Base-by-base conservation (phyloP, 2,888 invertebrate species). In the Morinoia aosen region DNA sequence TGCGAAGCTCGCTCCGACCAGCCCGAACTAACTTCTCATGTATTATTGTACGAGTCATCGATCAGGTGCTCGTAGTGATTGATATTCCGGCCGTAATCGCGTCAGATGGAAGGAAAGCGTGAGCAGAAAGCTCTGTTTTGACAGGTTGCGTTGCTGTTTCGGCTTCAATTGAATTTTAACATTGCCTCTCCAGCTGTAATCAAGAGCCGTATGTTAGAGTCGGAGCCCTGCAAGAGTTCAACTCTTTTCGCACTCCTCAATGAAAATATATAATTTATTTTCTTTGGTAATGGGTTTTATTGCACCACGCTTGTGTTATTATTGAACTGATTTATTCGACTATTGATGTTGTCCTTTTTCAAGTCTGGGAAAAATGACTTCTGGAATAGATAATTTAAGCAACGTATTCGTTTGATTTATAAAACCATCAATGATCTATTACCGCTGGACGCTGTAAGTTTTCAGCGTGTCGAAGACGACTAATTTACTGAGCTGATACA, bases 121-220 rank as follows among this genome's bases (percentile, higher is more conserved):
- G 76, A 76, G 76, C 76, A 76, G 76, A 76, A 76, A 76, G 76
- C 76, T 33, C 25, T 76, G 76, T 76, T 76, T 76, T 76, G 76
- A 76, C 76, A 19, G 76, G 76, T 33, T 76, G 76, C 76, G 25
- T 76, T 76, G 76, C 76, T 76, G 25, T 33, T 33, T 76, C 25
- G 76, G 19, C 76, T 76, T 76, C 76, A 76, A 76, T 33, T 76
- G 16, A 76, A 76, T 76, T 76, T 76, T 76, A 76, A 76, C 25
- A 76, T 25, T 25, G 76, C 25, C 8, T 25, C 2, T 14, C 8
- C 25, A 76, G 76, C 33, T 25, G 76, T 33, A 76, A 76, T 76
- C 76, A 33, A 76, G 25, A 16, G 19, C 33, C 19, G 25, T 76
- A 76, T 33, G 76, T 76, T 76, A 7, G 76, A 16, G 76, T 33